phyloP scores from a whole-genome alignment of 2,797 vertebrate species.

The Macropus fuliginosus region DNA sequence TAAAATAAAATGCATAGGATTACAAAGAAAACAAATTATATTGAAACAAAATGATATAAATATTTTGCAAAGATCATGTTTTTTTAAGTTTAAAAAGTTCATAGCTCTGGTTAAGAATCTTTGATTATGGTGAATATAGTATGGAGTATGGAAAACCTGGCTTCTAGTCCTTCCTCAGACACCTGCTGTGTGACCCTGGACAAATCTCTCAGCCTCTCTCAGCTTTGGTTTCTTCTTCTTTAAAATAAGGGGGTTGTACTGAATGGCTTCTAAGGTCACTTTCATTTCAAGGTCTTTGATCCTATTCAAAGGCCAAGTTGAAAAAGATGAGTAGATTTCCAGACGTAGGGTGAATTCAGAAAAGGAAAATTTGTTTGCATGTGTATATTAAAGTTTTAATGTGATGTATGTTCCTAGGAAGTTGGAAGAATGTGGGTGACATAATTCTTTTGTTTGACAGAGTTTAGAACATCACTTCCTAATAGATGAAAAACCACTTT shows the following conservation, averaged over 20 bases:
- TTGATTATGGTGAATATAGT: neutral
- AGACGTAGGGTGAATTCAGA: slow-evolving; percentile 8
- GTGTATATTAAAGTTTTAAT: slow-evolving; percentile 11
- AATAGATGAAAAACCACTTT: neutral
- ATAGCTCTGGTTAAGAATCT: neutral
- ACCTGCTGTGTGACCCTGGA: neutral
- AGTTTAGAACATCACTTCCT: neutral
- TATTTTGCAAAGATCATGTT: neutral
- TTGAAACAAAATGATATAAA: neutral
- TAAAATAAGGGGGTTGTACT: neutral
- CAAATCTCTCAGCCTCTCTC: neutral
- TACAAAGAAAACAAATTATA: neutral
- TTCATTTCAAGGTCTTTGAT: neutral
- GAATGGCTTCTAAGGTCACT: neutral
- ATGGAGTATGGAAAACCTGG: neutral
- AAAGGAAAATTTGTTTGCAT: slow-evolving; percentile 22
- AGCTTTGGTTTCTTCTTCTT: neutral
- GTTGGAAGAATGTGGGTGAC: neutral
- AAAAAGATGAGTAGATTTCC: neutral
- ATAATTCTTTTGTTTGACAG: neutral
- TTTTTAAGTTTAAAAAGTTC: neutral
- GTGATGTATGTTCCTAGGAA: slow-evolving; percentile 14
- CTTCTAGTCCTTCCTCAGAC: neutral
- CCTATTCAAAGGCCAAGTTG: neutral
- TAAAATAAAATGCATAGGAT: neutral